Conservation (phyloP, 2,888 invertebrate genomes). For the Dryadula phaetusa region DNA sequence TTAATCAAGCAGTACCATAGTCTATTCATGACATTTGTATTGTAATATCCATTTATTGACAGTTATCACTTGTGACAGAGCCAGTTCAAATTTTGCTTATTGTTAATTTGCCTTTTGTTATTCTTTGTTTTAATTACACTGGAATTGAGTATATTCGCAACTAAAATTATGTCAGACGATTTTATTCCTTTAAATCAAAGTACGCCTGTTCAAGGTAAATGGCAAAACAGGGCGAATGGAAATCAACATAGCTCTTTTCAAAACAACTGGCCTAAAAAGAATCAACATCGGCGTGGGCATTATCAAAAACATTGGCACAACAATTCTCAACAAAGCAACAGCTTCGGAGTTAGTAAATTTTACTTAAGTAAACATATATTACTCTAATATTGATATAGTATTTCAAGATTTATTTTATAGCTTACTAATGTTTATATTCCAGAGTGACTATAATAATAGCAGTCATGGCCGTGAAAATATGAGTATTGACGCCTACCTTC, state of each 20-base stretch:
- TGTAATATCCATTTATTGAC: too few species aligned
- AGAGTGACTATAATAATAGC: conserved; percentile 72
- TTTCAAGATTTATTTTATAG: neutral
- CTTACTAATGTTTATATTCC: conserved; percentile 50
- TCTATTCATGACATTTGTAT: too few species aligned
- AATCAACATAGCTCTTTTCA: conserved; percentile 56
- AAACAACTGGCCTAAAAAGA: conserved; percentile 51
- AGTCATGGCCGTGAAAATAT: conserved; percentile 60
- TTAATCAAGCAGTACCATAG: too few species aligned
- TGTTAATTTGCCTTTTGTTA: neutral
- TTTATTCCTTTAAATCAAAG: conserved; percentile 78
- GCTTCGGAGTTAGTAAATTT: conserved; percentile 62
- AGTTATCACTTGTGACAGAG: neutral
- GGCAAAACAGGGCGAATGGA: conserved; percentile 54
- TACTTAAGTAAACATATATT: neutral
- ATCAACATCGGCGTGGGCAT: conserved; percentile 53
- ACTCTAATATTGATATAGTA: neutral
- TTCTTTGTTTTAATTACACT: neutral
- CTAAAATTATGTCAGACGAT: conserved; percentile 67
- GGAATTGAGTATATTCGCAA: neutral
- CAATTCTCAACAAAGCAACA: conserved; percentile 62
- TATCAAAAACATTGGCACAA: conserved; percentile 56
- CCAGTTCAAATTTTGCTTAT: neutral
- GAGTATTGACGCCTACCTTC: conserved; percentile 71
- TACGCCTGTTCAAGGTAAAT: conserved; percentile 64